These are phyloP conservation scores for Pegoplata infirma DNA, from an alignment of 2,888 invertebrate genomes.

Conservation along the genomic window DNA sequence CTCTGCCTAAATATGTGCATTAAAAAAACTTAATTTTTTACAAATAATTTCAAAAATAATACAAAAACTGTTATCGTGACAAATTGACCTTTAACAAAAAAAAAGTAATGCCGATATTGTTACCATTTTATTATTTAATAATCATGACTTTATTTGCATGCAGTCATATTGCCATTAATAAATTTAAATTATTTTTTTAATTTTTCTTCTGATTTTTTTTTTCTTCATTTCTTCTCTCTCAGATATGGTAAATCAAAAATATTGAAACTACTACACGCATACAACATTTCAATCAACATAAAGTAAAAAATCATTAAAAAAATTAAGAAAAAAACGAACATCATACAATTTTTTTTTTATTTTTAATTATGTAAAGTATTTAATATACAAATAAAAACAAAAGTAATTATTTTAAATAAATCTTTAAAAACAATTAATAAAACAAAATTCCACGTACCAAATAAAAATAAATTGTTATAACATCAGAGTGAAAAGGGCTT, in stretches of 20 bases:
- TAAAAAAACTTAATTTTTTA: too few species aligned
- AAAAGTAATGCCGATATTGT: too few species aligned
- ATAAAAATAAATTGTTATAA: slow-evolving; percentile 19
- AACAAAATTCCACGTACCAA: slow-evolving; percentile 51
- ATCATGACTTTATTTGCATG: not conserved
- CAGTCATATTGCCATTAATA: not conserved
- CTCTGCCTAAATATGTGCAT: too few species aligned
- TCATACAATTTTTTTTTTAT: not conserved
- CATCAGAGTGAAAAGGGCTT: slow-evolving; percentile 33
- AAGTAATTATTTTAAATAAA: slow-evolving; percentile 47
- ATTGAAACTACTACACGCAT: slow-evolving; percentile 69
- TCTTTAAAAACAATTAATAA: not conserved
- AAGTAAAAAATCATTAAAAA: not conserved
- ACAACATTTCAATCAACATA: slow-evolving; percentile 48
- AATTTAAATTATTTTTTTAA: slow-evolving; percentile 54
- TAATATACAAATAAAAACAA: slow-evolving; percentile 34
- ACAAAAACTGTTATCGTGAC: too few species aligned
- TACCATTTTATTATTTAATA: not conserved
- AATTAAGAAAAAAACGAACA: not conserved
- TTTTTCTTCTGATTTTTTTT: slow-evolving; percentile 63
- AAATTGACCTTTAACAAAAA: too few species aligned
- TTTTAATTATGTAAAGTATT: slow-evolving; percentile 52
- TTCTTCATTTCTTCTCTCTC: slow-evolving; percentile 65
- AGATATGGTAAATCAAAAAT: slow-evolving; percentile 78
- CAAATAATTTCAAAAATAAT: too few species aligned